phyloP scores from a whole-genome alignment of 2,113 vertebrate genomes.

The Fregata magnificens region DNA sequence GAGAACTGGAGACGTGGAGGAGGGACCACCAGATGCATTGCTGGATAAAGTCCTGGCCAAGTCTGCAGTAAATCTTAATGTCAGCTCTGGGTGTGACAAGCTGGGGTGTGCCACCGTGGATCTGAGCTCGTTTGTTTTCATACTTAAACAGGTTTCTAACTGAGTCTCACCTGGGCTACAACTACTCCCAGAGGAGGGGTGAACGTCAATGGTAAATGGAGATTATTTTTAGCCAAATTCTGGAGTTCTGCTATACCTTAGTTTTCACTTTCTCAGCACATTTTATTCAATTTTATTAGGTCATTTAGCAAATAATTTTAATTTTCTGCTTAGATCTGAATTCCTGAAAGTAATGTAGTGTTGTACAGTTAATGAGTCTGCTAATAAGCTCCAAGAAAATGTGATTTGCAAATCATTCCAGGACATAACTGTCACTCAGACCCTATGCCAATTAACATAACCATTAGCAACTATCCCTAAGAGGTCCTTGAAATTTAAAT shows the following conservation, averaged over 20 bases:
- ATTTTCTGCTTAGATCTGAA: conserved; percentile 84
- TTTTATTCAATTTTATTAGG: conserved; percentile 79
- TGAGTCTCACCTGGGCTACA: neutral
- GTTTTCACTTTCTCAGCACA: conserved; percentile 75
- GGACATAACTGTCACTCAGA: conserved; percentile 77
- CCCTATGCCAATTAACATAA: conserved; percentile 68
- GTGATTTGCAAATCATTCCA: conserved; percentile 74
- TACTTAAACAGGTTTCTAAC: neutral
- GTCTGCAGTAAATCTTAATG: neutral
- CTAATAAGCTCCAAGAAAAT: conserved; percentile 80
- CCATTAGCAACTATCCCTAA: conserved; percentile 66
- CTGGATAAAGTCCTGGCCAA: neutral
- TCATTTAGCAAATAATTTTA: conserved; percentile 84
- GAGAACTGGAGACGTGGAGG: neutral
- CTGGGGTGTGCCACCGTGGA: neutral
- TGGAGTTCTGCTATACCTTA: conserved; percentile 18
- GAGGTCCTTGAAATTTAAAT: conserved; percentile 70
- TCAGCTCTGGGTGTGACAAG: neutral
- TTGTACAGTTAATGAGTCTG: conserved; percentile 78
- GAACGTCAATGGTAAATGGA: neutral
- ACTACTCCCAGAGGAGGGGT: neutral
- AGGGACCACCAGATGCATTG: neutral
- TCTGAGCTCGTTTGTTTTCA: neutral
- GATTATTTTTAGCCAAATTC: conserved; percentile 49
- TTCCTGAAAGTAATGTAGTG: conserved; percentile 80